Conservation (phyloP, 1,140 invertebrate species). For the Drosophila takahashii region DNA sequence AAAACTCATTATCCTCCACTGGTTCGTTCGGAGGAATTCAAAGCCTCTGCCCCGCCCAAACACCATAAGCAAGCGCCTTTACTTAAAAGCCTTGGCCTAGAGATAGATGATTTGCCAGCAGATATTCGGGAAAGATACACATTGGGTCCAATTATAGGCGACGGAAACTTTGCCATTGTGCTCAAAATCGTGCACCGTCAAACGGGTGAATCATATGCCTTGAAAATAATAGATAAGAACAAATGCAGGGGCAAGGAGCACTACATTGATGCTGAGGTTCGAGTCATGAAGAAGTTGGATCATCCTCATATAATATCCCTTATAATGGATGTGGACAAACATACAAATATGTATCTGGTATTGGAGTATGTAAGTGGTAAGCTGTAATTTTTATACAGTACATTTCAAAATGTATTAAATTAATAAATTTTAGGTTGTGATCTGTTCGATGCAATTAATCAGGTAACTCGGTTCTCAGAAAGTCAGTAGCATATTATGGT, state of each 20-base stretch:
- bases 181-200: slow-evolving; percentile 91
- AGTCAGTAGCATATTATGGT: slow-evolving; percentile 96
- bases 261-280: slow-evolving; percentile 88
- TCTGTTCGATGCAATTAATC: slow-evolving; percentile 98
- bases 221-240: slow-evolving; percentile 99
- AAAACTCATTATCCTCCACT: slow-evolving; percentile 67
- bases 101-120: slow-evolving; percentile 61
- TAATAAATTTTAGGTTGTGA: slow-evolving; percentile 92
- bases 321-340: slow-evolving; percentile 95
- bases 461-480: slow-evolving; percentile 97
- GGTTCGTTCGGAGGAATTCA: slow-evolving; percentile 1
- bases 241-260: slow-evolving; percentile 94
- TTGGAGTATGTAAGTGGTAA: slow-evolving; percentile 98
- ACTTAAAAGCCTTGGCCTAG: slow-evolving; percentile 62
- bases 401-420: neutral
- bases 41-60: neutral
- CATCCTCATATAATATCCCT: slow-evolving; percentile 98
- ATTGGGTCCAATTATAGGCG: slow-evolving; percentile 88
- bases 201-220: slow-evolving; percentile 91
- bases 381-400: too few species aligned
- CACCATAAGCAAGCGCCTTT: slow-evolving; percentile 52
- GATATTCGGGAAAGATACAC: slow-evolving; percentile 84
- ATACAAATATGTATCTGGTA: slow-evolving; percentile 95
- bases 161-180: slow-evolving; percentile 98
- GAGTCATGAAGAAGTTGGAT: slow-evolving; percentile 94